Evolutionary conservation across 2,888 invertebrate species (phyloP).

Genomic region (Tiphia femorata): DNA sequence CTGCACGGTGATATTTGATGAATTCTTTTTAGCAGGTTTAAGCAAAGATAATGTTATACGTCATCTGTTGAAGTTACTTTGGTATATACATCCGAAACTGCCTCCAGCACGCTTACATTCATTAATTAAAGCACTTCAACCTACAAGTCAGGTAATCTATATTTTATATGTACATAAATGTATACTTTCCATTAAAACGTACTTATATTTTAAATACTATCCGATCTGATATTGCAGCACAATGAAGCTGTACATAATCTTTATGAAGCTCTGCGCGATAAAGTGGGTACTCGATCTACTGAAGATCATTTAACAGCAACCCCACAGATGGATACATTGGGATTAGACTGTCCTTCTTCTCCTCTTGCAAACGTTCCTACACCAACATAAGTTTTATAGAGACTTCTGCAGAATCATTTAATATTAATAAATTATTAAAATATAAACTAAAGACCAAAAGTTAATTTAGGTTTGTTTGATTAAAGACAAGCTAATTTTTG

Average conservation of each 20-base stretch:
- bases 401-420: no score
- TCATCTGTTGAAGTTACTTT: slow-evolving; percentile 90
- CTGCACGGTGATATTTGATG: slow-evolving; percentile 95
- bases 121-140: slow-evolving; percentile 83
- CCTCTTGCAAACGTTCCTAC: slow-evolving; percentile 37
- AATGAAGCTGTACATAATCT: slow-evolving; percentile 87
- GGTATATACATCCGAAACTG: slow-evolving; percentile 90
- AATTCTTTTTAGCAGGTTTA: slow-evolving; percentile 92
- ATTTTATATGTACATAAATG: slow-evolving; percentile 2
- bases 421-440: no score
- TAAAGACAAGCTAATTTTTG: no score
- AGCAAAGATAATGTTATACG: slow-evolving; percentile 91
- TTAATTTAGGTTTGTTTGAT: no score
- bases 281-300: slow-evolving; percentile 74
- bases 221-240: slow-evolving; percentile 71
- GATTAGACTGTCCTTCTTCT: slow-evolving; percentile 84
- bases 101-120: slow-evolving; percentile 84
- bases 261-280: slow-evolving; percentile 83
- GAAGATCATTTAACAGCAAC: slow-evolving; percentile 76
- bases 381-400: no score
- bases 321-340: slow-evolving; percentile 75
- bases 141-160: slow-evolving; percentile 68
- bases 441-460: no score
- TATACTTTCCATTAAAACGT: background rate
- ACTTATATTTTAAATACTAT: slow-evolving; percentile 5